Evolutionary conservation across 2,888 invertebrate genomes (phyloP), one percentile per base, ranked within the genome.

Genomic region (Plagiodera versicolora): DNA sequence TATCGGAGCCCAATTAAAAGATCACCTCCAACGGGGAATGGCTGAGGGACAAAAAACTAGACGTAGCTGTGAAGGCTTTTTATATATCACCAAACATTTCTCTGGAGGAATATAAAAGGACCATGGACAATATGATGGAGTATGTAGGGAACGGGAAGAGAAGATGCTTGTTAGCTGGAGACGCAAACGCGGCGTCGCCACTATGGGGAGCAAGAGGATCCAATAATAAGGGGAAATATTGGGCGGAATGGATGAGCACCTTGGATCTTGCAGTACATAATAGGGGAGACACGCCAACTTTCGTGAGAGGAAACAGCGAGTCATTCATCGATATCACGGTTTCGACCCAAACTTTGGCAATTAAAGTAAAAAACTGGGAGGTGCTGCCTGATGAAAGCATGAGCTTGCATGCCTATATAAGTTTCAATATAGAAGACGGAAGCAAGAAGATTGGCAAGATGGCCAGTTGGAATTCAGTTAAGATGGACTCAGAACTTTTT

Each of bases 161-260:
- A n/a, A n/a, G n/a, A n/a, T n/a, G n/a, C n/a, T n/a, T n/a, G n/a
- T n/a, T n/a, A n/a, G n/a, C n/a, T n/a, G n/a, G n/a, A n/a, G 58
- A 58, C n/a, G 16, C 51, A 1, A 52, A 58, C 17, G 58, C 44
- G 0, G 51, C 51, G 28, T 32, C 58, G 8, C 50, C 58, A 0
- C 39, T 39, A n/a, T 58, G 52, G 51, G 58, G 58, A 10, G 24
- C 58, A 28, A 28, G 46, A 11, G 4, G 1, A 8, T 14, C 14
- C 9, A 47, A 58, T 14, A 52, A 6, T 5, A 52, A 32, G 17
- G 53, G 53, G 4, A 35, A 45, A 5, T 35, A 49, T 14, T 11
- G 46, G 2, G 24, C 32, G 11, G 58, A 58, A 19, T 52, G 52
- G 52, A 17, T 58, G 16, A 9, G 20, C 2, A 20, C n/a, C 9